Evolutionary conservation across 1,140 invertebrate genomes (phyloP), one percentile per base, ranked within the genome.

Genomic region (Coelopa frigida): DNA sequence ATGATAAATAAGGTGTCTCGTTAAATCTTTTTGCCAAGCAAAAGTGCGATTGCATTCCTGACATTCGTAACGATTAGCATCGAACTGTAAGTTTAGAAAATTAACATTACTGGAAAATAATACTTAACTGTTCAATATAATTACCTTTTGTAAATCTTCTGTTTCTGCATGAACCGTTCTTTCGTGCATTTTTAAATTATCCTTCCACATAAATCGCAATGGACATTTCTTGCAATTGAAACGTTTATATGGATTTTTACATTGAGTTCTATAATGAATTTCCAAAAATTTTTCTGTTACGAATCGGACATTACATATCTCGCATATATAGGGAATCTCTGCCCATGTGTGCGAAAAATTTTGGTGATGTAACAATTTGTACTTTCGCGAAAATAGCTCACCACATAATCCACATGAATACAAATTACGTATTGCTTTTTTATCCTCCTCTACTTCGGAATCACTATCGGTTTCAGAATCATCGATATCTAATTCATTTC

Each of bases 21-120:
- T 70, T 0, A 77, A 59, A 50, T 73, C 65, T 41, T 74, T 73
- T 50, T 75, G 74, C 64, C 70, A 72, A 36, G 60, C 66, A 24
- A 76, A 77, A 42, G 52, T 55, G 48, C 70, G 70, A 12, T 64
- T 63, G 47, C 75, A 77, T 11, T 62, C 65, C 4, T 61, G 52
- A 53, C 76, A 78, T 38, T 70, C 50, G 53, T 52, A 17, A 12
- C 42, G 35, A 11, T 20, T 24, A 32, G 22, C 14, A 15, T 44
- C 43, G 2, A 24, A 15, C 43, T 44, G 10, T 22, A 43, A 43
- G 11, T 21, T 17, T 15, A 15, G 14, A 32, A 31, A 20, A 43
- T n/a, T 3, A 5, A 40, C 22, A 17, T 36, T 36, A 14, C 11
- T 36, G 18, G 11, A 37, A 10, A 17, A n/a, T 10, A 37, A 37